phyloP scores from a whole-genome alignment of 1,140 invertebrate genomes.

The Bemisia tabaci region DNA sequence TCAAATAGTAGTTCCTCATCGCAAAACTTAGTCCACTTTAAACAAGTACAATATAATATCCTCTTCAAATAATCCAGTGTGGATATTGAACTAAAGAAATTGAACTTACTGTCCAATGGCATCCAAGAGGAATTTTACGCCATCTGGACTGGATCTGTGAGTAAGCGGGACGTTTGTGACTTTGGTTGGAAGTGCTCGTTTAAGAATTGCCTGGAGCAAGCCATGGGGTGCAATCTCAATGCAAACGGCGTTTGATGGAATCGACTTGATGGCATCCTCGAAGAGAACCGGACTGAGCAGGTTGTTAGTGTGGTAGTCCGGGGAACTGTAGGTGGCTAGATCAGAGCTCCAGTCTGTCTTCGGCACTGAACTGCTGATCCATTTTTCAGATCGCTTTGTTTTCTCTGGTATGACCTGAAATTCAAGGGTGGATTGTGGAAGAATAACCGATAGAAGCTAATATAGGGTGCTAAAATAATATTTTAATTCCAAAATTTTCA shows the following conservation, averaged over 20 bases:
- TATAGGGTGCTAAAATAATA: too few species aligned
- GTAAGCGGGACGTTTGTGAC: constrained; percentile 43
- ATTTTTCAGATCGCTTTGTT: constrained; percentile 37
- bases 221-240: constrained; percentile 46
- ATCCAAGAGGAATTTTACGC: constrained; percentile 34
- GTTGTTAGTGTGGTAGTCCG: too few species aligned
- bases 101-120: constrained; percentile 42
- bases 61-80: too few species aligned
- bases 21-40: too few species aligned
- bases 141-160: constrained; percentile 35
- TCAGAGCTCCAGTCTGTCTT: constrained; percentile 29
- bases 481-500: too few species aligned
- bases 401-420: constrained; percentile 36
- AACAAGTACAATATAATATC: too few species aligned
- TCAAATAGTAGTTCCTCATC: too few species aligned
- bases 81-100: too few species aligned
- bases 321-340: constrained; percentile 37
- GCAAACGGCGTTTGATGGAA: too few species aligned
- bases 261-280: too few species aligned
- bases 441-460: too few species aligned
- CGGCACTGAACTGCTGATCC: constrained; percentile 46
- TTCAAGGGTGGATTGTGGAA: constrained; percentile 51
- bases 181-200: constrained; percentile 34
- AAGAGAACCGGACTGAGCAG: too few species aligned
- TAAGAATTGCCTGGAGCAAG: constrained; percentile 42